phyloP scores from a whole-genome alignment of 2,888 invertebrate genomes.

The Labia minor region DNA sequence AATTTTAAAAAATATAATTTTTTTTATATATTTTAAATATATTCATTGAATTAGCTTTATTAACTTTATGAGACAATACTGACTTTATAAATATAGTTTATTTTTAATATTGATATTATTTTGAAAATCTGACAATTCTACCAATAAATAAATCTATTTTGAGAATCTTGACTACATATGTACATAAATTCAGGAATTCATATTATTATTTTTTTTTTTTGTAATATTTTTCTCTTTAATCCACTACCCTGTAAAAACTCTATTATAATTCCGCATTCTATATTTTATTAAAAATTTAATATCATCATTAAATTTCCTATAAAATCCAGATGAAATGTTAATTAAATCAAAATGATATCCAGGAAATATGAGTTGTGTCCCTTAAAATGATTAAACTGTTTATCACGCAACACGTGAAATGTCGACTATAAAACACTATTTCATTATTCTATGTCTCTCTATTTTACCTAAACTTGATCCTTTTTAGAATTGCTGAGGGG shows the following conservation, averaged over 20 bases:
- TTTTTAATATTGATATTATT: too few relatives aligned
- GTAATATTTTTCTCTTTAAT: neutral
- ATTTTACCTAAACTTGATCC: neutral
- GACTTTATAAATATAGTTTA: too few relatives aligned
- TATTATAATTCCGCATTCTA: neutral
- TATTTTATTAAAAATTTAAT: neutral
- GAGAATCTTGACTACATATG: too few relatives aligned
- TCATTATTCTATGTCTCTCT: neutral
- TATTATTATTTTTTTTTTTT: too few relatives aligned
- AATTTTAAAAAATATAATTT: too few relatives aligned
- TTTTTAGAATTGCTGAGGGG: neutral
- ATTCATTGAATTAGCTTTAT: too few relatives aligned
- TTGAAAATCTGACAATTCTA: too few relatives aligned
- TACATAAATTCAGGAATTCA: too few relatives aligned
- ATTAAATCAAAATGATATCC: neutral
- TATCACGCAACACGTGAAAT: neutral
- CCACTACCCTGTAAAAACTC: neutral
- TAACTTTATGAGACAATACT: too few relatives aligned
- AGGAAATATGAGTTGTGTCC: neutral
- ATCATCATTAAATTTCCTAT: neutral
- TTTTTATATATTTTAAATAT: too few relatives aligned
- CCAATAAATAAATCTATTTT: too few relatives aligned
- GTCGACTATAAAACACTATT: neutral
- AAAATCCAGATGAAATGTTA: neutral
- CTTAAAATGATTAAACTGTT: neutral